Conservation (phyloP, 2,113 vertebrate genomes). For the Phodopus roborovskii region DNA sequence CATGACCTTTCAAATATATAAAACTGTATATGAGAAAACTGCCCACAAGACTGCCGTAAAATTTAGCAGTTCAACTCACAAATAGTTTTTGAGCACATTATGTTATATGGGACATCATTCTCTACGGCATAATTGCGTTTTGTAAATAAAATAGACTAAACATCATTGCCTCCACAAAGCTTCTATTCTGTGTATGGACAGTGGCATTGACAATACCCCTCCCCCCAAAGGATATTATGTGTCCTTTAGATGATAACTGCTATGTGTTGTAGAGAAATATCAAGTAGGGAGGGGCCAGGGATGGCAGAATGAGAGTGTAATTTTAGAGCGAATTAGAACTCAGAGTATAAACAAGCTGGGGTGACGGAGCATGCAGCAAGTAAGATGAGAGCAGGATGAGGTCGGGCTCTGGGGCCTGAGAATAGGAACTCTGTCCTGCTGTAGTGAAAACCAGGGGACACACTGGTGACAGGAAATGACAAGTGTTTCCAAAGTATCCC, state of each 20-base stretch:
- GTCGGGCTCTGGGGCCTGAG: neutral
- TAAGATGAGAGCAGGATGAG: neutral
- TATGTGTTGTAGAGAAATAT: neutral
- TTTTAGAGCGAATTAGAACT: neutral
- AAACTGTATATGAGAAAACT: conserved; percentile 58
- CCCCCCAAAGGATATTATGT: neutral
- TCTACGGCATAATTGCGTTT: neutral
- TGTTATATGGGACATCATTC: neutral
- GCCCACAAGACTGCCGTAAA: conserved; percentile 52
- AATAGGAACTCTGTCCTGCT: neutral
- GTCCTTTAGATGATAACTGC: neutral
- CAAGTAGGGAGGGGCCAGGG: neutral
- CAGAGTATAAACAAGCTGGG: neutral
- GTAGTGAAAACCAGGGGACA: neutral
- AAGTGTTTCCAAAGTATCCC: neutral
- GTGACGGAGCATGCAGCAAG: neutral
- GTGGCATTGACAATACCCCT: neutral
- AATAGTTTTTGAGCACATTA: conserved; percentile 10
- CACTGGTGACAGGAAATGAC: neutral
- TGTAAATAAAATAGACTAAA: neutral
- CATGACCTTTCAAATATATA: conserved; percentile 73
- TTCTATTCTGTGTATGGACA: neutral
- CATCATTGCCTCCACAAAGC: neutral
- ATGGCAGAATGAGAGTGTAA: no score
- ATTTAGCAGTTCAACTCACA: conserved; percentile 63